Base-by-base conservation (phyloP, 1,140 invertebrate species). In the Drosophila leontia region DNA sequence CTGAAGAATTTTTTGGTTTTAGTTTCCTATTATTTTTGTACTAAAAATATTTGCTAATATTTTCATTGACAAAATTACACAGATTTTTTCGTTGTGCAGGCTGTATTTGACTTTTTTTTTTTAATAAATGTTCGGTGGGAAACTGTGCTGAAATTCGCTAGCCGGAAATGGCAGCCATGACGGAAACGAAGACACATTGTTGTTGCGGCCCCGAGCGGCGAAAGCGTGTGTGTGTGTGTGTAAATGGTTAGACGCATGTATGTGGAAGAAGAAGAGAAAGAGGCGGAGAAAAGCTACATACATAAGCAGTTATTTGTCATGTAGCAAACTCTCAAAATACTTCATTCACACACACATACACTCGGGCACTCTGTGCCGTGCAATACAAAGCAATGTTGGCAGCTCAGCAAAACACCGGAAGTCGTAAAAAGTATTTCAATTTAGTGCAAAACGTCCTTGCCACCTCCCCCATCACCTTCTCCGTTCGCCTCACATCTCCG, bases 171-270 rank as follows among this genome's bases (percentile, higher is more conserved):
- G 81, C 77, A 80, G 81, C 77, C 81, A 84, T 84, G 81, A 84
- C 81, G 81, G 81, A 84, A 84, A 84, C 81, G 81, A 84, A 84
- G 81, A 84, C 81, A 84, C 81, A 84, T 84, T 83, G 81, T 83
- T 76, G 81, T 58, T 77, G 65, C 67, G 72, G 79, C 70, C 51
- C 59, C 67, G 47, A 69, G 74, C 75, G 35, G 37, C 42, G 45
- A 60, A 32, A 64, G 32, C 42, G 12, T 70, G 23, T 70, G 26
- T 62, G 61, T 77, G 42, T 60, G 44, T 75, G 41, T 62, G 45
- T 17, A 42, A 42, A 59, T 65, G 56, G 61, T 60, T 42, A 60
- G 61, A 41, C 61, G 26, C 51, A 29, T 58, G 35, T 64, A 19
- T 56, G 19, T 13, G 39, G 23, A 15, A 50, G 63, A 37, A 32